Evolutionary conservation across 2,888 invertebrate genomes (phyloP).

Genomic region (Unio pictorum): DNA sequence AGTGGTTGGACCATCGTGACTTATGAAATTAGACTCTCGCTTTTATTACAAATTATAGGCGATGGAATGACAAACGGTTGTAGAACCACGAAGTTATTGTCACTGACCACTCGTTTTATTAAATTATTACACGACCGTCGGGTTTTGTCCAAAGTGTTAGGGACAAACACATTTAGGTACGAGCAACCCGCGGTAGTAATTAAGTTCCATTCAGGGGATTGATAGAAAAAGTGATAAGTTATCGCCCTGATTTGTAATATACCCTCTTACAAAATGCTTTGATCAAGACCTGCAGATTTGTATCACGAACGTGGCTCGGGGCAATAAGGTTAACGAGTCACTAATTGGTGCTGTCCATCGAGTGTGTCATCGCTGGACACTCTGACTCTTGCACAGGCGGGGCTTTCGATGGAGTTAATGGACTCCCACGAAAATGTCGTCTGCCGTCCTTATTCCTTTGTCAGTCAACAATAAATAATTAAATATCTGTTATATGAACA

Average conservation of each 20-base stretch:
- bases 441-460: too few relatives aligned
- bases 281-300: conserved; percentile 29
- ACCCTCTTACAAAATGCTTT: conserved; percentile 30
- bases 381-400: too few relatives aligned
- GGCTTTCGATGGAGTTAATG: too few relatives aligned
- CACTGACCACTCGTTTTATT: conserved; percentile 27
- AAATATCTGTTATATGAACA: too few relatives aligned
- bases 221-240: conserved; percentile 35
- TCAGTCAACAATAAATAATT: too few relatives aligned
- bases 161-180: conserved; percentile 30
- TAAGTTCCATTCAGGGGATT: conserved; percentile 34
- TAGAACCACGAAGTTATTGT: conserved; percentile 27
- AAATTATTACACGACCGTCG: conserved; percentile 34
- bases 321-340: too few relatives aligned
- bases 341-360: too few relatives aligned
- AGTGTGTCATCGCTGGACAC: too few relatives aligned
- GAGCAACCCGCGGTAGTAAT: conserved; percentile 32
- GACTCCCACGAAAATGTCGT: too few relatives aligned
- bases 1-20: conserved; percentile 15
- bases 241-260: conserved; percentile 42
- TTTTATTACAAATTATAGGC: conserved; percentile 10
- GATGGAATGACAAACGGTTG: too few relatives aligned
- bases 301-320: conserved; percentile 9
- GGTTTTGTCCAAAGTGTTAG: conserved; percentile 32
- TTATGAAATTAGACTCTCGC: conserved; percentile 45